phyloP scores from a whole-genome alignment of 1,140 invertebrate species.

The Geopemphigus sp. region DNA sequence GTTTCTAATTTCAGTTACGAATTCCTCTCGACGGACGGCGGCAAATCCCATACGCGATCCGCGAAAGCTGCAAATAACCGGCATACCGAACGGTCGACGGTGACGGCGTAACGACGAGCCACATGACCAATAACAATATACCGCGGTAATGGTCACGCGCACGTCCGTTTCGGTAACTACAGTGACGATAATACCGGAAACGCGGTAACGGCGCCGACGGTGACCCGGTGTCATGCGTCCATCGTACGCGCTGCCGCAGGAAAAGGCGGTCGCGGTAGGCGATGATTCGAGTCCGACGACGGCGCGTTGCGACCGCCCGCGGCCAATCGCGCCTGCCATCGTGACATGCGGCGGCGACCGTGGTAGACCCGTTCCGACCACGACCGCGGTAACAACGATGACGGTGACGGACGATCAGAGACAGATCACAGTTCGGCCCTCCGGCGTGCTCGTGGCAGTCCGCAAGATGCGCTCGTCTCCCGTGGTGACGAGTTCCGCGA shows the following conservation, averaged over 20 bases:
- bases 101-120: no score
- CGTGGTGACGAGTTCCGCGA: background rate
- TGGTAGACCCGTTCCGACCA: background rate
- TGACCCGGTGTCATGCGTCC: no score
- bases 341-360: slow-evolving; percentile 16
- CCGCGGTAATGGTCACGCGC: background rate
- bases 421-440: background rate
- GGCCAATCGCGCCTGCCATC: background rate
- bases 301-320: background rate
- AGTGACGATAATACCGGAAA: background rate
- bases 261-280: background rate
- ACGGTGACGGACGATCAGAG: background rate
- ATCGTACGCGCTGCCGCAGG: no score
- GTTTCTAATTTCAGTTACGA: no score
- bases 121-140: background rate
- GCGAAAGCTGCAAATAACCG: no score
- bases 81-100: no score
- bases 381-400: background rate
- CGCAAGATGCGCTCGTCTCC: slow-evolving; percentile 33
- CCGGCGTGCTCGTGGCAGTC: slow-evolving; percentile 1
- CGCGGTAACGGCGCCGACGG: background rate
- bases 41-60: background rate
- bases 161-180: background rate
- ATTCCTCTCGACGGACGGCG: no score
- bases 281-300: background rate